Evolutionary conservation across 2,888 invertebrate genomes (phyloP).

Genomic region (Pristionchus maxplancki): DNA sequence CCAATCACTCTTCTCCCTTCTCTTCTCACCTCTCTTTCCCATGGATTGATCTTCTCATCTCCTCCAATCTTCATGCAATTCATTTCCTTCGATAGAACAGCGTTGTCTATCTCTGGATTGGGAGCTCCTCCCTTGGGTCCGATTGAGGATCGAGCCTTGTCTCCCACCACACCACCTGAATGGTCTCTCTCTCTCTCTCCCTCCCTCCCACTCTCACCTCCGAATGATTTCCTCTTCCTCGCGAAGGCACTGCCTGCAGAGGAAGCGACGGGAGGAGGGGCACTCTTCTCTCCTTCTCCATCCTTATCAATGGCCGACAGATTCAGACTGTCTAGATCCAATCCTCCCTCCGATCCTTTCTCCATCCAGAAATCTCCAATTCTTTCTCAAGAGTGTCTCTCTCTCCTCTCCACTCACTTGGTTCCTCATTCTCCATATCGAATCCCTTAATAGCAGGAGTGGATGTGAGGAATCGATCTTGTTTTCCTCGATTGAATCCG

Average conservation of each 20-base stretch:
- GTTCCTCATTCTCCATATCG: slow-evolving; percentile 30
- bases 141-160: slow-evolving; percentile 33
- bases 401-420: not conserved
- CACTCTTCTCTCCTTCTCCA: not conserved
- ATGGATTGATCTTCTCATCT: slow-evolving; percentile 49
- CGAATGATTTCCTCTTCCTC: slow-evolving; percentile 48
- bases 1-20: not conserved
- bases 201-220: not conserved
- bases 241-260: slow-evolving; percentile 1
- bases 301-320: slow-evolving; percentile 2
- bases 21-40: slow-evolving; percentile 15
- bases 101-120: slow-evolving; percentile 10
- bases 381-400: not conserved
- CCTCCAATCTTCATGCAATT: slow-evolving; percentile 26
- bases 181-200: not conserved
- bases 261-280: not conserved
- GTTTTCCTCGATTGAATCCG: not conserved
- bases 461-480: slow-evolving; percentile 20
- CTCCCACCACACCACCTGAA: slow-evolving; percentile 29
- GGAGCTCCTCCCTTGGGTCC: not conserved
- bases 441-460: slow-evolving; percentile 47
- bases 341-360: not conserved
- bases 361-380: slow-evolving; percentile 29
- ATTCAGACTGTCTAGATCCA: not conserved
- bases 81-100: not conserved